phyloP scores from a whole-genome alignment of 2,113 vertebrate species.

The Morone chrysops region DNA sequence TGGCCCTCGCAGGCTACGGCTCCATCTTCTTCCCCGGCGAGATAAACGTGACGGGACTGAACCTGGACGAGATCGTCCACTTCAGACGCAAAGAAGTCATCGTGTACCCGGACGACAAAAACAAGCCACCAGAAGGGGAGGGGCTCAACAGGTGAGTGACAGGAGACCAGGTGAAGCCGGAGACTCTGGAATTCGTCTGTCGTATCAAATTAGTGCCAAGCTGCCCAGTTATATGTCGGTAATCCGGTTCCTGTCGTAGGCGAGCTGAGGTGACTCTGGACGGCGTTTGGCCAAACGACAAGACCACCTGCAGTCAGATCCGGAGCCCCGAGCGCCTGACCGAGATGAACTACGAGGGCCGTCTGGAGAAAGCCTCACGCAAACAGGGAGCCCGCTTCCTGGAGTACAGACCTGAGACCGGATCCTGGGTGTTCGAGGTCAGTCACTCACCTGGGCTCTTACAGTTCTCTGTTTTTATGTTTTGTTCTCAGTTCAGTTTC shows the following conservation, averaged over 20 bases:
- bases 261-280: constrained; percentile 94
- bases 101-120: constrained; percentile 93
- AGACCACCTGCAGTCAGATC: constrained; percentile 91
- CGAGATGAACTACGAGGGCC: constrained; percentile 93
- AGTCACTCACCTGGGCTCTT: background rate
- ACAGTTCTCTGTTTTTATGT: no score
- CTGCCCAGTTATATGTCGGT: background rate
- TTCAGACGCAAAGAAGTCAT: constrained; percentile 97
- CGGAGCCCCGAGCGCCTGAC: constrained; percentile 91
- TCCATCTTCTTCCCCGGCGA: constrained; percentile 94
- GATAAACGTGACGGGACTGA: constrained; percentile 90
- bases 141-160: constrained; percentile 91
- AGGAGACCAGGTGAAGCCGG: background rate
- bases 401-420: constrained; percentile 94
- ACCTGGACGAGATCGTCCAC: constrained; percentile 95
- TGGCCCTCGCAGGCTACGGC: constrained; percentile 89
- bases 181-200: no score
- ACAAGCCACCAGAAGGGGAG: constrained; percentile 90
- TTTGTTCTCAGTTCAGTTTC: no score
- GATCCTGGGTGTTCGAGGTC: constrained; percentile 97
- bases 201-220: no score
- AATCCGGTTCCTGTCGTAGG: constrained; percentile 40
- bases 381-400: constrained; percentile 95
- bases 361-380: constrained; percentile 91
- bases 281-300: constrained; percentile 97